These are phyloP conservation scores for Lacerta bilineata DNA, from an alignment of 2,797 vertebrate genomes.

Conservation along the genomic window DNA sequence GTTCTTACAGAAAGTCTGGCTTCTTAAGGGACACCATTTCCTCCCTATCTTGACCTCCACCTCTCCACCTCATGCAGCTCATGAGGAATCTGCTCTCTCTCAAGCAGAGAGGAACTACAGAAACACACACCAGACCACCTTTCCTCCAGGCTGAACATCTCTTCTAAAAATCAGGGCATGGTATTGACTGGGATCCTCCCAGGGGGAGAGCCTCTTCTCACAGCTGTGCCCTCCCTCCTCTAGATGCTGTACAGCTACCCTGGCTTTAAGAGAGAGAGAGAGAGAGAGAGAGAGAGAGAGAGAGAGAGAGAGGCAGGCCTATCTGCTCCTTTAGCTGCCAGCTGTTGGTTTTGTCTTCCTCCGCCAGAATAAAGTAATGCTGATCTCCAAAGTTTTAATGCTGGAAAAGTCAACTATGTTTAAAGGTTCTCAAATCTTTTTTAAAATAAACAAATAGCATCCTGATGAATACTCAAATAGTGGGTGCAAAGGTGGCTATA, in stretches of 20 bases:
- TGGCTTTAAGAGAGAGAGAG: neutral
- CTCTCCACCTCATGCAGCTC: neutral
- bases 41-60: neutral
- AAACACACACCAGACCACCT: neutral
- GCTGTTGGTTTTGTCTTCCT: neutral
- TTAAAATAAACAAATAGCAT: neutral
- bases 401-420: neutral
- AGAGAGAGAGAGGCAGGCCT: too few relatives aligned
- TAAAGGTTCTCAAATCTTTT: neutral
- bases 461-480: neutral
- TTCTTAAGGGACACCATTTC: neutral
- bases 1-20: neutral
- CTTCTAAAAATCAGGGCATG: neutral
- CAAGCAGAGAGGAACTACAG: neutral
- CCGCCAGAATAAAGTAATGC: neutral
- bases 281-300: too few relatives aligned
- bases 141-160: neutral
- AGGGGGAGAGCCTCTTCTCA: neutral
- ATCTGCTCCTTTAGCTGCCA: neutral
- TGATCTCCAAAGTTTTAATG: neutral
- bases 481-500: neutral
- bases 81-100: neutral
- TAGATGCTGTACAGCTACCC: neutral
- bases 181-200: neutral
- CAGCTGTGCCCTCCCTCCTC: neutral